Base-by-base conservation (phyloP, 2,797 vertebrate species). In the Acrocephalus scirpaceus region DNA sequence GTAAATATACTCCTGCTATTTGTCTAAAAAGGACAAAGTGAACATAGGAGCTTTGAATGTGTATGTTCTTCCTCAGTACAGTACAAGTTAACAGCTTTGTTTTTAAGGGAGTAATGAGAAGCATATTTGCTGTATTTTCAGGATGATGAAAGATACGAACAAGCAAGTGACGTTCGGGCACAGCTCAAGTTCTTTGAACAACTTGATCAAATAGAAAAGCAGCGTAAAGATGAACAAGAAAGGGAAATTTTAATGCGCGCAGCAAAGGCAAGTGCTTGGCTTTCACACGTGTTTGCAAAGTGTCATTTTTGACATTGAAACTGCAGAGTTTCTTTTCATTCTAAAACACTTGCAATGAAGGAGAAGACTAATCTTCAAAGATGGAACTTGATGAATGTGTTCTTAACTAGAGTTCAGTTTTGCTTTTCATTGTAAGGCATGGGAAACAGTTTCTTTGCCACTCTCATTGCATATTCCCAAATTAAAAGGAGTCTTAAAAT, bases 121-220 rank as follows among this genome's bases (percentile, higher is more conserved):
- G 70, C 48, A 15, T 57, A 79, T 96, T 94, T 82, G 60, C 88
- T 7, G 9, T 88, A 64, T 90, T 94, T 88, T 71, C 96, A 99
- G 99, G 99, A 99, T 88, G 99, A 99, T 17, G 98, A 99, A 91
- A 98, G 98, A 84, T 98, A 98, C 0, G 98, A 99, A 95, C 99
- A 99, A 97, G 97, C 97, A 21, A 98, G 98, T 62, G 98, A 99
- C 9, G 99, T 99, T 76, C 98, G 99, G 94, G 95, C 98, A 11
- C 99, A 99, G 97, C 98, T 99, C 47, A 99, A 98, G 90, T 99
- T 99, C 96, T 99, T 99, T 67, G 99, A 99, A 97, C 99, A 99
- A 97, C 98, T 99, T 70, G 99, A 99, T 98, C 99, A 99, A 96
- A 98, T 99, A 95, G 99, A 99, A 91, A 99, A 99, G 88, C 99